A percentile compares a stretch with the other conserved stretches of the same genome.
Conservation (phyloP, 2,797 vertebrate genomes). For the Spinibarbus caldwelli region DNA sequence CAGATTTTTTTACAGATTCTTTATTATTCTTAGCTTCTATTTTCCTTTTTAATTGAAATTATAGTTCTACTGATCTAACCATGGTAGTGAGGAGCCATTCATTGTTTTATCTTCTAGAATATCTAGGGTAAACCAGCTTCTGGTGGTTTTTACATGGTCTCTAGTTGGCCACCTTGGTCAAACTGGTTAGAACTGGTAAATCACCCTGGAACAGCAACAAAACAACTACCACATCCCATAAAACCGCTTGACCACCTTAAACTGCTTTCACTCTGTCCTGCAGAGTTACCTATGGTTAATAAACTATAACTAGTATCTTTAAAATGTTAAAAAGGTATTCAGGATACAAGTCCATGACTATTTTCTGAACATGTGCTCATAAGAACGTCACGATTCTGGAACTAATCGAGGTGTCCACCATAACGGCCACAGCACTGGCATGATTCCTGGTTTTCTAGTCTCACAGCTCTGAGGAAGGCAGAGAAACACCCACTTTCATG, state of each 20-base stretch:
- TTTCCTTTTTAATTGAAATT: neutral
- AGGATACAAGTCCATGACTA: neutral
- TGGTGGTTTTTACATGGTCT: neutral
- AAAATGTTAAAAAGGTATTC: neutral
- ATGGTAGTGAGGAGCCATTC: neutral
- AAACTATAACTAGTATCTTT: neutral
- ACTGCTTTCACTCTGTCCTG: neutral
- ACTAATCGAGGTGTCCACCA: neutral
- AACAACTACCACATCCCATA: neutral
- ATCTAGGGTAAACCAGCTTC: neutral
- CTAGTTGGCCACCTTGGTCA: neutral
- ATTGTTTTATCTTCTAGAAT: neutral
- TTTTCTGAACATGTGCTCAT: neutral
- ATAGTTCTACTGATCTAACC: neutral
- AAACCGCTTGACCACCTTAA: neutral
- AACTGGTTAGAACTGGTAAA: too few relatives aligned
- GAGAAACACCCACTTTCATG: conserved; percentile 53
- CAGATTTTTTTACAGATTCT: neutral
- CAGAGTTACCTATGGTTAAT: neutral
- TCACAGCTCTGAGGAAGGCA: conserved; percentile 51
- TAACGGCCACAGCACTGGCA: conserved; percentile 5
- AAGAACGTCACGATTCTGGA: neutral
- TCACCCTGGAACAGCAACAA: neutral
- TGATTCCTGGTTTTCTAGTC: conserved; percentile 35
- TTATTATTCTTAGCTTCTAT: neutral